phyloP scores from a whole-genome alignment of 2,113 vertebrate genomes.

The Corydoras maculifer region DNA sequence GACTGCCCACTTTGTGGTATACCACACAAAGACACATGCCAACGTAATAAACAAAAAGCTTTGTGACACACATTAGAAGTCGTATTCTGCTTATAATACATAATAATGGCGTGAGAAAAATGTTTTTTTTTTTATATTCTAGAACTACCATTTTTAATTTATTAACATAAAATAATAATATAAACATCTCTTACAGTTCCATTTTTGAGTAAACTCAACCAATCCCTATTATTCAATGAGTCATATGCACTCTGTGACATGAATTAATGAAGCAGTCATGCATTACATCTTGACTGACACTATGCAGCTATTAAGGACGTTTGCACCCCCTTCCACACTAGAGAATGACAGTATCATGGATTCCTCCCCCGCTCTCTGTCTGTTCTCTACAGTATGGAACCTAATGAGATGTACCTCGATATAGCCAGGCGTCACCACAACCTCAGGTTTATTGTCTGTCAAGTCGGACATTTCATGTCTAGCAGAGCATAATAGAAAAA shows the following conservation, averaged over 20 bases:
- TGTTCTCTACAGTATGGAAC: conserved; percentile 25
- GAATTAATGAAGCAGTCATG: conserved; percentile 70
- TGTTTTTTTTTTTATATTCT: too few relatives aligned
- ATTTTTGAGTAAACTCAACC: too few relatives aligned
- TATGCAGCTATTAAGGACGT: conserved; percentile 58
- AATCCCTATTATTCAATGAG: conserved; percentile 7
- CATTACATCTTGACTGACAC: conserved; percentile 52
- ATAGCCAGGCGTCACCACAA: neutral
- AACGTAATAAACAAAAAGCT: too few relatives aligned
- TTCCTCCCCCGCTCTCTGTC: conserved; percentile 47
- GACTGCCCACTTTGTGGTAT: too few relatives aligned
- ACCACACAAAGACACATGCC: too few relatives aligned
- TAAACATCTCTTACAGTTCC: too few relatives aligned
- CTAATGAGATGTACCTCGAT: conserved; percentile 29
- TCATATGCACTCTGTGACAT: conserved; percentile 60
- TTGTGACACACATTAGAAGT: too few relatives aligned
- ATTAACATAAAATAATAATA: too few relatives aligned
- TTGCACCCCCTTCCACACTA: conserved; percentile 48
- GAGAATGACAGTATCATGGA: conserved; percentile 57
- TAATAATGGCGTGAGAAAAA: too few relatives aligned
- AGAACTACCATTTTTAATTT: too few relatives aligned
- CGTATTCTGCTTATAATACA: too few relatives aligned
- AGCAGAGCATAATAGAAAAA: neutral
- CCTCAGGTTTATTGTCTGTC: conserved; percentile 16
- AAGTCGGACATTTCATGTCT: conserved; percentile 8